phyloP scores from a whole-genome alignment of 2,888 invertebrate genomes.

The Cyclophora albipunctata region DNA sequence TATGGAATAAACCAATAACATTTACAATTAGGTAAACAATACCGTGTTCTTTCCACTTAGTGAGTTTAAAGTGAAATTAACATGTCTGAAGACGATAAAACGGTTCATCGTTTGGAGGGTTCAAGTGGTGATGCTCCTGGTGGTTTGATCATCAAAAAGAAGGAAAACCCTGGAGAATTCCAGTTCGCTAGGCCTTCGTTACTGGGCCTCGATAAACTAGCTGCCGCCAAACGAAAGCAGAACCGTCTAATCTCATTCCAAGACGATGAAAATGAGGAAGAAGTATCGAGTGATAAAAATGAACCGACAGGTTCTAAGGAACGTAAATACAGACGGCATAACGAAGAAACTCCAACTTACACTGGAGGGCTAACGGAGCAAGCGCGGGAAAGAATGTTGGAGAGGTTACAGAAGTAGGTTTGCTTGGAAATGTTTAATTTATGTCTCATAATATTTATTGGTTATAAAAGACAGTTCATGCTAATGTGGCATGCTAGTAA shows the following conservation, averaged over 20 bases:
- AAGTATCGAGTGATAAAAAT: slow-evolving; percentile 30
- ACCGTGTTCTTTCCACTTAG: slow-evolving; percentile 1
- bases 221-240: slow-evolving; percentile 83
- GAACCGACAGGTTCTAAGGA: slow-evolving; percentile 37
- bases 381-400: slow-evolving; percentile 82
- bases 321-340: slow-evolving; percentile 84
- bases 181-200: slow-evolving; percentile 86
- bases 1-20: no score
- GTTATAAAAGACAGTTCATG: no score
- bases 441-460: no score
- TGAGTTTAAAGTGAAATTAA: slow-evolving; percentile 2
- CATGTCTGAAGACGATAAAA: slow-evolving; percentile 71
- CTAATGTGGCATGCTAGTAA: no score
- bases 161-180: slow-evolving; percentile 75
- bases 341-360: slow-evolving; percentile 94
- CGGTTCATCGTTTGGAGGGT: slow-evolving; percentile 84
- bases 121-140: slow-evolving; percentile 79
- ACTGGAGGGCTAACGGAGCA: slow-evolving; percentile 92
- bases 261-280: slow-evolving; percentile 50
- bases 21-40: neutral
- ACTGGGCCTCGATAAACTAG: slow-evolving; percentile 89
- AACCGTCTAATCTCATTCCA: slow-evolving; percentile 81
- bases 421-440: no score
- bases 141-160: slow-evolving; percentile 82
- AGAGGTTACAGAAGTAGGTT: slow-evolving; percentile 73